These are phyloP conservation scores for Drosophila novamexicana DNA, from an alignment of 1,140 invertebrate genomes.

Conservation along the genomic window DNA sequence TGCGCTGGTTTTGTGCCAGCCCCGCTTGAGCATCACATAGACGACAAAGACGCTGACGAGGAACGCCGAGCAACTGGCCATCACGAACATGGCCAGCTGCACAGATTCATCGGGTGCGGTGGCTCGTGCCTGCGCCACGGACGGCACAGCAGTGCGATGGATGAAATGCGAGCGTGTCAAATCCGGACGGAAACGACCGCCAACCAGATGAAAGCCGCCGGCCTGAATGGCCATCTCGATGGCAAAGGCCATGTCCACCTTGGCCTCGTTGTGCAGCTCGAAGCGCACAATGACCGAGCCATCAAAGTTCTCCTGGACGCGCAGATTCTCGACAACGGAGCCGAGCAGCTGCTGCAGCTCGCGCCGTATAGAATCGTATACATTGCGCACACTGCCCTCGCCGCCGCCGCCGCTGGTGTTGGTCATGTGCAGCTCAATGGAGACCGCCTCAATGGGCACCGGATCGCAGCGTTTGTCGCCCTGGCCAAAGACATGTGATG, in stretches of 20 bases:
- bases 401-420: slow-evolving; percentile 64
- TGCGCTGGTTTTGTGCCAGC: slow-evolving; percentile 50
- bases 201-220: slow-evolving; percentile 62
- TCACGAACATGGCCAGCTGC: slow-evolving; percentile 79
- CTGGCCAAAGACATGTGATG: slow-evolving; percentile 87
- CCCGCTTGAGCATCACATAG: slow-evolving; percentile 81
- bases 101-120: slow-evolving; percentile 72
- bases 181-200: slow-evolving; percentile 71
- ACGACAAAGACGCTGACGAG: slow-evolving; percentile 82
- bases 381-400: slow-evolving; percentile 56
- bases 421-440: slow-evolving; percentile 77
- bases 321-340: slow-evolving; percentile 74
- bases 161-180: slow-evolving; percentile 78
- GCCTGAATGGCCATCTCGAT: slow-evolving; percentile 72
- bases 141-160: slow-evolving; percentile 56
- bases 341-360: slow-evolving; percentile 77
- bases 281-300: slow-evolving; percentile 73
- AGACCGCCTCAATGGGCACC: slow-evolving; percentile 78
- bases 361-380: slow-evolving; percentile 70
- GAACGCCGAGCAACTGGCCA: slow-evolving; percentile 82
- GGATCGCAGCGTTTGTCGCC: slow-evolving; percentile 71
- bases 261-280: slow-evolving; percentile 76
- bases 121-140: slow-evolving; percentile 58
- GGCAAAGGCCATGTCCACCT: slow-evolving; percentile 82
- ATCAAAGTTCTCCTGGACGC: slow-evolving; percentile 83